Percentiles rank a stretch among this genome's conserved stretches.
These are phyloP conservation scores for Alligator mississippiensis DNA, from an alignment of 2,113 vertebrate species.

Conservation along the genomic window DNA sequence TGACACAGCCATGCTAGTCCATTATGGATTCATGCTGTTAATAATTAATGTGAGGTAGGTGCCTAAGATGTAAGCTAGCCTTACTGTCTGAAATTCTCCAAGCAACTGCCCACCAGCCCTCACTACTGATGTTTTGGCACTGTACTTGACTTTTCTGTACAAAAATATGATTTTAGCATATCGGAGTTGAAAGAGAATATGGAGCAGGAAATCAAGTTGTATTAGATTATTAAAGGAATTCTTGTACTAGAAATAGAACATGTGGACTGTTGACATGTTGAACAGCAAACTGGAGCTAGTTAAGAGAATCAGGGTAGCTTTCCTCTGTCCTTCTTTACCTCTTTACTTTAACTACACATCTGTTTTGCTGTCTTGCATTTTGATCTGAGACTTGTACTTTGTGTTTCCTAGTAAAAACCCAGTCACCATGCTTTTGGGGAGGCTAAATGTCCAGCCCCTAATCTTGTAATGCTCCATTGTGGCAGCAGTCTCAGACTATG, in stretches of 20 bases:
- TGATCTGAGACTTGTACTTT: background rate
- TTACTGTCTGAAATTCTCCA: background rate
- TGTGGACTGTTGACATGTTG: background rate
- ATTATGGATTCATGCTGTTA: background rate
- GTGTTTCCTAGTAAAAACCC: background rate
- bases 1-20: background rate
- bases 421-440: background rate
- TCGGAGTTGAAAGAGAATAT: background rate
- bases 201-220: background rate
- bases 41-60: background rate
- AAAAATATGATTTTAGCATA: background rate
- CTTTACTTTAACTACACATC: too few relatives aligned
- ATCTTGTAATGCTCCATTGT: background rate
- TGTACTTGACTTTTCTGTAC: background rate
- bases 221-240: too few relatives aligned
- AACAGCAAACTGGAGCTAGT: background rate
- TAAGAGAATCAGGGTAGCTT: background rate
- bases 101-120: background rate
- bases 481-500: background rate
- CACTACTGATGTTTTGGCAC: background rate
- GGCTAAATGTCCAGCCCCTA: background rate
- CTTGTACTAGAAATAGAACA: background rate
- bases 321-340: background rate
- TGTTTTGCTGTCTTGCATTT: background rate
- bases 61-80: background rate